Base-by-base conservation (phyloP, 2,888 invertebrate species). In the Sphinx pinastri region DNA sequence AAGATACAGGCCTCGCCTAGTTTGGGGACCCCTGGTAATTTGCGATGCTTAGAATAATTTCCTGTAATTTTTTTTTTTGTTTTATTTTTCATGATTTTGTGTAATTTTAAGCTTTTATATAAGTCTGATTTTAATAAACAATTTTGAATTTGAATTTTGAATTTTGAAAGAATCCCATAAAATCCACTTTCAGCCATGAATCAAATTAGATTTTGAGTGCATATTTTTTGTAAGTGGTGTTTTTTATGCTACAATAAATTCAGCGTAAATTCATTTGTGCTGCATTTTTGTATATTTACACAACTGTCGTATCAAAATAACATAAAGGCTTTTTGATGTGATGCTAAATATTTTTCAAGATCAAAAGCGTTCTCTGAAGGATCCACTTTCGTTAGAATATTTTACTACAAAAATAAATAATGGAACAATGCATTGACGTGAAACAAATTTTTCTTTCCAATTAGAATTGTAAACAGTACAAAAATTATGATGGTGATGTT, bases 361-460 rank as follows among this genome's bases (percentile, higher is more conserved):
- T 63, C 63, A 63, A 63, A 63, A 49, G 63, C n/a, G 47, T 19
- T 63, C 49, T 63, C 49, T 19, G 45, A 45, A 47, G 11, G 47
- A 49, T 12, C 47, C 16, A 49, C 57, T 49, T 19, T 19, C 19
- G 63, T 63, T 19, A 11, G 11, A 19, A 49, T 12, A 19, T n/a
- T 60, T 16, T 47, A 12, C 19, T 59, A n/a, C 2, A 4, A 19
- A 63, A 19, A 49, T 49, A 63, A 63, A 63, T 49, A 63, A 19
- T 19, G 49, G 16, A 47, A 63, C 16, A 8, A 49, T 63, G 6
- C 63, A 19, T 63, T 19, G 7, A 13, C 19, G 13, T 60, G 16
- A 19, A 63, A 13, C 2, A 19, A 19, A 6, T 1, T 47, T 59
- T 47, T n/a, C 6, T 49, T 0, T 19, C 16, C 3, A 45, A 16